phyloP scores from a whole-genome alignment of 92 coral and sea anemone species.

The Porites lobata region DNA sequence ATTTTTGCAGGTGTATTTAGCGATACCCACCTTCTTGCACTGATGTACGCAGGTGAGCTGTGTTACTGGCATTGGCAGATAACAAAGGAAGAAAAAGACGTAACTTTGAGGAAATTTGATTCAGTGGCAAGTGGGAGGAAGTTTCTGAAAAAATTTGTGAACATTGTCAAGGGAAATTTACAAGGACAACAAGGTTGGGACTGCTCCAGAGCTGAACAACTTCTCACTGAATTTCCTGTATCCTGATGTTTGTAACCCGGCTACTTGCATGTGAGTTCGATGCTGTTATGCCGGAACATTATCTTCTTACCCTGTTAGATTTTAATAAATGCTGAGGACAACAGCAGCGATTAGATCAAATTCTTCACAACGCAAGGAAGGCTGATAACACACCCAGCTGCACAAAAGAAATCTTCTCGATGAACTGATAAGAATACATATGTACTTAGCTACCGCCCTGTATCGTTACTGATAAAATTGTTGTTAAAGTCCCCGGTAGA shows the following conservation, averaged over 20 bases:
- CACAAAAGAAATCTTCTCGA: no score
- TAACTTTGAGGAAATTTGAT: slow-evolving; percentile 28
- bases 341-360: no score
- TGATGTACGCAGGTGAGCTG: slow-evolving; percentile 85
- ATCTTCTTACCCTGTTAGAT: no score
- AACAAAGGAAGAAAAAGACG: background rate
- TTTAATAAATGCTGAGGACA: no score
- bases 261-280: background rate
- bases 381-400: no score
- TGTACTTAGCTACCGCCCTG: no score
- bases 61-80: slow-evolving; percentile 77
- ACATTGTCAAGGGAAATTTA: slow-evolving; percentile 58
- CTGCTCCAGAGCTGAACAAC: slow-evolving; percentile 60
- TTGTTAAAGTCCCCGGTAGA: no score
- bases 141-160: slow-evolving; percentile 62
- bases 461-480: no score
- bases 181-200: slow-evolving; percentile 76
- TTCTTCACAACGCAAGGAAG: no score
- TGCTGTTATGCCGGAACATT: background rate
- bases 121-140: slow-evolving; percentile 45
- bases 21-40: slow-evolving; percentile 80
- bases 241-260: background rate
- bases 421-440: no score
- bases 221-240: slow-evolving; percentile 24
- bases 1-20: slow-evolving; percentile 70